Evolutionary conservation across 2,888 invertebrate genomes (phyloP), one percentile per base, ranked within the genome.

Genomic region (Eupithecia exiguata): DNA sequence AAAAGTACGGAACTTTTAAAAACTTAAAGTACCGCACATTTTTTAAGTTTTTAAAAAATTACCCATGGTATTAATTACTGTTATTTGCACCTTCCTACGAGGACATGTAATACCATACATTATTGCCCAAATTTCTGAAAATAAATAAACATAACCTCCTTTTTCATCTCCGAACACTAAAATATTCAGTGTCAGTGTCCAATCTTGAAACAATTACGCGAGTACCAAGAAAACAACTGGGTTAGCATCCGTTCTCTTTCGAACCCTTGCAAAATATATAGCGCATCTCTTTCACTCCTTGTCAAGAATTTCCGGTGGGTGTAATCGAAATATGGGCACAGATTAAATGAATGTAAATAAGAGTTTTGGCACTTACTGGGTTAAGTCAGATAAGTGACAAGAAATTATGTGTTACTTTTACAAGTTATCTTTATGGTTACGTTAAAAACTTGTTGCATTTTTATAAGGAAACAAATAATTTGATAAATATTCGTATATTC

Each of bases 301-400:
- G 82, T 73, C 74, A 80, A 81, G 84, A 80, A 87, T 89, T 89
- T 90, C 89, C 89, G 88, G 80, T 83, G 81, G 82, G 84, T 80
- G 83, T 79, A 81, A 84, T 74, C 80, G 76, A 81, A 77, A 75
- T 62, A 46, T 68, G 66, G 53, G 53, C 71, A 68, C 75, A 75
- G 75, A 72, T 70, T 72, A 70, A 70, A 72, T 70, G 67, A 70
- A 72, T 72, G 65, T 72, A 58, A 70, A 70, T 75, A 70, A 62
- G 46, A 68, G 75, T 79, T 83, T 84, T 72, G 80, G 82, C 75
- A 78, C 70, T 82, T 79, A 79, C 36, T 69, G 73, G 62, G 70
- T 49, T 80, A 82, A 80, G 80, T 79, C 81, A 79, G 70, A 40
- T 80, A 82, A 80, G 80, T 79, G 81, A 79, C 74, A 77, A 30